These are phyloP conservation scores for Bambusicola thoracicus DNA, from an alignment of 2,113 vertebrate species.

Conservation along the genomic window DNA sequence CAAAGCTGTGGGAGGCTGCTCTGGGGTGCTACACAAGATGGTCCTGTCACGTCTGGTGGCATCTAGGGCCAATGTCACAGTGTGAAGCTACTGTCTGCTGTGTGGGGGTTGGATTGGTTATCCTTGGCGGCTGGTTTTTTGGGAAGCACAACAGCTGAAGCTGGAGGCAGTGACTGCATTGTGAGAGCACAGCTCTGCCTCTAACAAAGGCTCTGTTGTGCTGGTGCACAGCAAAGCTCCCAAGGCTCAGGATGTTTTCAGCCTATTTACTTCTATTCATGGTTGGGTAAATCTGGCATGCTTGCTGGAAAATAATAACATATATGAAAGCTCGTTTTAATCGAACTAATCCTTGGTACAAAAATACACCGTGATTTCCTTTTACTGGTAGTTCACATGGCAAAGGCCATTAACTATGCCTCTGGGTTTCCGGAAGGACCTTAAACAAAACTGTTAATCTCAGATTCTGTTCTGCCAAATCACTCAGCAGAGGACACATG, in stretches of 20 bases:
- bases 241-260: slow-evolving; percentile 57
- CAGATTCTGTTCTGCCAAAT: not conserved
- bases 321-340: not conserved
- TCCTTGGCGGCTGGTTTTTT: slow-evolving; percentile 10
- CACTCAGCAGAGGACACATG: not conserved
- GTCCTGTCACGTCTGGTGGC: not conserved
- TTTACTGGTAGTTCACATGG: not conserved
- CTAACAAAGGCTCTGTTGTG: slow-evolving; percentile 57
- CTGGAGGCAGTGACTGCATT: slow-evolving; percentile 25
- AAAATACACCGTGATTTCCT: not conserved
- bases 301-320: slow-evolving; percentile 6
- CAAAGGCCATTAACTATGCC: not conserved
- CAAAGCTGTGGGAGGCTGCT: not conserved
- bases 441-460: slow-evolving; percentile 12
- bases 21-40: not conserved
- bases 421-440: not conserved
- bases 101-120: not conserved
- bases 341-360: not conserved
- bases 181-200: not conserved
- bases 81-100: not conserved
- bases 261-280: slow-evolving; percentile 39
- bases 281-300: slow-evolving; percentile 3
- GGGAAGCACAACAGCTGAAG: not conserved
- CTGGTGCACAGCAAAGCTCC: not conserved
- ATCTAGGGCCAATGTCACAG: not conserved